phyloP scores from a whole-genome alignment of 2,888 invertebrate species.

The Acheta domesticus region DNA sequence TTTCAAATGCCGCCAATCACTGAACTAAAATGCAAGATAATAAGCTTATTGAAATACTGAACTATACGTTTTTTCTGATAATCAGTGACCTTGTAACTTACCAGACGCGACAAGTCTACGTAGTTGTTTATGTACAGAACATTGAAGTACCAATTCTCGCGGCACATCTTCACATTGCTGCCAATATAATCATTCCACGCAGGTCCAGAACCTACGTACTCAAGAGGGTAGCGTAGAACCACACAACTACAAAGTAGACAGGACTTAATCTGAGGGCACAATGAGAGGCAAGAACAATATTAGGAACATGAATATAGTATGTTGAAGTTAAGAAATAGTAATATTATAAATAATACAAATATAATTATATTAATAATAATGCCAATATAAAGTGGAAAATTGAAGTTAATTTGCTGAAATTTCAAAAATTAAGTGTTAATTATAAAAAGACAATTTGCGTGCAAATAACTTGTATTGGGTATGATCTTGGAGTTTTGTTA shows the following conservation, averaged over 20 bases:
- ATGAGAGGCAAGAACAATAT: neutral
- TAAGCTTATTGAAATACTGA: too few relatives aligned
- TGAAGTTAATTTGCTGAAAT: too few relatives aligned
- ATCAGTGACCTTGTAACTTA: too few relatives aligned
- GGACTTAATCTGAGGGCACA: conserved; percentile 57
- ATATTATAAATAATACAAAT: too few relatives aligned
- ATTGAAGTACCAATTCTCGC: conserved; percentile 65
- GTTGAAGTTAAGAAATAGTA: too few relatives aligned
- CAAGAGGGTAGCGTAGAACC: conserved; percentile 66
- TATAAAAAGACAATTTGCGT: neutral
- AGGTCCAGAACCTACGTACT: conserved; percentile 61
- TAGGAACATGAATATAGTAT: too few relatives aligned
- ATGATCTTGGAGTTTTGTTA: neutral
- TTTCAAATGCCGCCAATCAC: too few relatives aligned
- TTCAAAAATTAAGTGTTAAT: too few relatives aligned
- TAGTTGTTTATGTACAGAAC: conserved; percentile 65
- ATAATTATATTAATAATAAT: too few relatives aligned
- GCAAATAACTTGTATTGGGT: neutral
- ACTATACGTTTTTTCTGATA: too few relatives aligned
- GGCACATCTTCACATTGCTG: conserved; percentile 62
- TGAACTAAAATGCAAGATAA: too few relatives aligned
- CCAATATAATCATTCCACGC: conserved; percentile 63
- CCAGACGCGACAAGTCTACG: conserved; percentile 43
- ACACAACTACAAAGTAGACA: conserved; percentile 58
- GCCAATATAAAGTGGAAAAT: too few relatives aligned